phyloP scores from a whole-genome alignment of 2,888 invertebrate species.

The Drosophila mimetica region DNA sequence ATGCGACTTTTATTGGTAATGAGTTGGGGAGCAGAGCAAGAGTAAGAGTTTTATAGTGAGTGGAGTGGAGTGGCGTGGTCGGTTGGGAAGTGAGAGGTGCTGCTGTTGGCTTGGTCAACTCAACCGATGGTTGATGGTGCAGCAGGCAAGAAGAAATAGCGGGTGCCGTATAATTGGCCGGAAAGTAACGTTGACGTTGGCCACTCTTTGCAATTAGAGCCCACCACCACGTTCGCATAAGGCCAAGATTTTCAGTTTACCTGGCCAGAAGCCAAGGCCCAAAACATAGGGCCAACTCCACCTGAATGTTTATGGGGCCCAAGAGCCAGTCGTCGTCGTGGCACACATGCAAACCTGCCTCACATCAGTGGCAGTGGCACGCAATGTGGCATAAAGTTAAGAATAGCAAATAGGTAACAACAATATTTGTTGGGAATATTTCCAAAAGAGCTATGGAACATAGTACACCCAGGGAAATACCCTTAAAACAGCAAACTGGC shows the following conservation, averaged over 20 bases:
- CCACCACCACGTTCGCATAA: conserved; percentile 13
- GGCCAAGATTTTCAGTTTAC: conserved; percentile 23
- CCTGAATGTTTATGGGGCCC: conserved; percentile 53
- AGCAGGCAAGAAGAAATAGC: conserved; percentile 19
- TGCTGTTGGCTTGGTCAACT: background rate
- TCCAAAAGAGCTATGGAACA: background rate
- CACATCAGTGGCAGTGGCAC: conserved; percentile 37
- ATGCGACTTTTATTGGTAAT: conserved; percentile 33
- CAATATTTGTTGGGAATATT: conserved; percentile 23
- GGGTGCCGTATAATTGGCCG: conserved; percentile 63
- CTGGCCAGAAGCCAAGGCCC: background rate
- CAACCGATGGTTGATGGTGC: background rate
- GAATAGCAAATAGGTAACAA: conserved; percentile 61
- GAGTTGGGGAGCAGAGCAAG: conserved; percentile 52
- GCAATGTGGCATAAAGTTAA: conserved; percentile 54
- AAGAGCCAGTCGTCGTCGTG: no score
- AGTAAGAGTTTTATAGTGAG: conserved; percentile 40
- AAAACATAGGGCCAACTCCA: conserved; percentile 13
- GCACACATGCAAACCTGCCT: conserved; percentile 21
- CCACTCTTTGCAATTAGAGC: conserved; percentile 47
- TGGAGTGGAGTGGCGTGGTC: background rate
- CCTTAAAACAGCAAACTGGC: background rate
- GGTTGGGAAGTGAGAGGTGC: conserved; percentile 4
- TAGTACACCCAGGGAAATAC: conserved; percentile 17
- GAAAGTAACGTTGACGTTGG: conserved; percentile 60